A percentile compares a stretch with the other conserved stretches of the same genome.
Conservation (phyloP, 1,140 invertebrate species). For the Drosophila nannoptera region DNA sequence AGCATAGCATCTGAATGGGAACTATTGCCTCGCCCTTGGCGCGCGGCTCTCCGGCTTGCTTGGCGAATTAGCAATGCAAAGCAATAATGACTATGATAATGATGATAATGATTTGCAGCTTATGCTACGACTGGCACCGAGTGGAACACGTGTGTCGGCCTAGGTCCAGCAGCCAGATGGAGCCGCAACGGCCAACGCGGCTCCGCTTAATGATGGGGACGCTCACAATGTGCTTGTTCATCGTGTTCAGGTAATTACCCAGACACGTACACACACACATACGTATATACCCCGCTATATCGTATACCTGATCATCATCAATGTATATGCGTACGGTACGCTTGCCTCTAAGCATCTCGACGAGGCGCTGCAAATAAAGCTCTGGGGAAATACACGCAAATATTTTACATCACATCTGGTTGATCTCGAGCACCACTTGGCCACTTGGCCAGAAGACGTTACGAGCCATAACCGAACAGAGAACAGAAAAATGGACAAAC, state of each 20-base stretch:
- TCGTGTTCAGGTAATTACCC: background rate
- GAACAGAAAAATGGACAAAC: conserved; percentile 1
- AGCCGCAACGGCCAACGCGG: too few species aligned
- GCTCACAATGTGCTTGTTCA: conserved; percentile 24
- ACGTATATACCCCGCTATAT: background rate
- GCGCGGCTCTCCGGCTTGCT: background rate
- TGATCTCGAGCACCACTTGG: conserved; percentile 20
- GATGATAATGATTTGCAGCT: conserved; percentile 10
- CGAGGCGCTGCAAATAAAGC: conserved; percentile 30
- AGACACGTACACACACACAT: background rate
- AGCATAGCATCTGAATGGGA: conserved; percentile 1
- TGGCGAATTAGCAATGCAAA: conserved; percentile 17
- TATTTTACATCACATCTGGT: background rate
- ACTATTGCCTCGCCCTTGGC: background rate
- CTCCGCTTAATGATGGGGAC: conserved; percentile 14
- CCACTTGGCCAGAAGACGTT: conserved; percentile 7
- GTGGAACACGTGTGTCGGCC: conserved; percentile 9
- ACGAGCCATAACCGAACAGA: conserved; percentile 10
- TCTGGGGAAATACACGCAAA: conserved; percentile 11
- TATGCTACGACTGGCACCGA: conserved; percentile 3
- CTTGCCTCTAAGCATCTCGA: conserved; percentile 57
- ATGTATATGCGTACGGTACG: conserved; percentile 59
- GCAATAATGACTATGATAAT: background rate
- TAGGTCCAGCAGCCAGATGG: too few species aligned
- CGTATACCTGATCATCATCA: conserved; percentile 63